phyloP scores from a whole-genome alignment of 2,888 invertebrate genomes.

The Pomacea canaliculata region DNA sequence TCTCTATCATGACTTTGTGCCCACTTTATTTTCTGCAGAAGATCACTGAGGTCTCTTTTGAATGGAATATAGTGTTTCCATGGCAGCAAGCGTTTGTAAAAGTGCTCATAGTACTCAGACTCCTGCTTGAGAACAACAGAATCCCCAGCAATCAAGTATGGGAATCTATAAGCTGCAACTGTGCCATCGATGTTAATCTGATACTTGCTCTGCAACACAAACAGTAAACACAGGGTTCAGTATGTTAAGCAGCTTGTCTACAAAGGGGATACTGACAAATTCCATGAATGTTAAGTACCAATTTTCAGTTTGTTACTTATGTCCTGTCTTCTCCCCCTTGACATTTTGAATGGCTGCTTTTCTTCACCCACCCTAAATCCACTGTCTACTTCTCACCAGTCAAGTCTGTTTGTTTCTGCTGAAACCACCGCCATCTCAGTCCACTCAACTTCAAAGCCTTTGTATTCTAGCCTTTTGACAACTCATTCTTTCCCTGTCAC shows the following conservation, averaged over 20 bases:
- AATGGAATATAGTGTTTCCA: slow-evolving; percentile 88
- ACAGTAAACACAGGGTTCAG: background rate
- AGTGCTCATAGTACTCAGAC: slow-evolving; percentile 95
- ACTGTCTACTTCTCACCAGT: no score
- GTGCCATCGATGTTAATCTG: slow-evolving; percentile 95
- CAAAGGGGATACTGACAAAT: no score
- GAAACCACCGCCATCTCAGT: no score
- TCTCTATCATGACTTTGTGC: slow-evolving; percentile 66
- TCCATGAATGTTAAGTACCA: no score
- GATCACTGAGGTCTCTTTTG: slow-evolving; percentile 83
- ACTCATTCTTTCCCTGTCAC: no score
- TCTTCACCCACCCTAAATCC: no score
- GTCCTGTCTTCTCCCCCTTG: no score
- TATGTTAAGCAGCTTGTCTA: background rate
- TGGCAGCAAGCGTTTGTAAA: slow-evolving; percentile 82
- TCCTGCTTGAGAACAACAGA: slow-evolving; percentile 91
- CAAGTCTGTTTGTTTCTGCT: no score
- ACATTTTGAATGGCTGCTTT: no score
- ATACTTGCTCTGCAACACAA: slow-evolving; percentile 86
- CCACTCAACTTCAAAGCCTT: no score
- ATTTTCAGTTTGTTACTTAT: no score
- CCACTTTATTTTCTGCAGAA: slow-evolving; percentile 79
- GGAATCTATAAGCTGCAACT: slow-evolving; percentile 94
- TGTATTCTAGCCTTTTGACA: no score
- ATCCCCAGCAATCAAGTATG: slow-evolving; percentile 90